These are phyloP conservation scores for Tauraco hartlaubi DNA, from an alignment of 2,797 vertebrate species.

Conservation along the genomic window DNA sequence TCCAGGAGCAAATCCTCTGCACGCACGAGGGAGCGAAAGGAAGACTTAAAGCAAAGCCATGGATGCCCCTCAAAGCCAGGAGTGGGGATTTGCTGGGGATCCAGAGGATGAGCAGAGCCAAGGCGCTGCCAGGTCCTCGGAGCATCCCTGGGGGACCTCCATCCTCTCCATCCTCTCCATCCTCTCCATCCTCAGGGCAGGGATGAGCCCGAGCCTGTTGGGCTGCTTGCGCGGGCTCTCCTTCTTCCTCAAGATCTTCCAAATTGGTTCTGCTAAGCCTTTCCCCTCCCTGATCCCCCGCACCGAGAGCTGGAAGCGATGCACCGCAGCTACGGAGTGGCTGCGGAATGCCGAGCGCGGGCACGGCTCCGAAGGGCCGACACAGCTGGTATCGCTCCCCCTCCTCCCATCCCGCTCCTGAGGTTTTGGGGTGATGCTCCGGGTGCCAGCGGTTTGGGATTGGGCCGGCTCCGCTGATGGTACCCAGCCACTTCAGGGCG, in stretches of 20 bases:
- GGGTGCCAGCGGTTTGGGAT: neutral
- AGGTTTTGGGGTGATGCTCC: neutral
- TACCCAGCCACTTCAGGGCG: rapidly evolving
- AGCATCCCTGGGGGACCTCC: neutral
- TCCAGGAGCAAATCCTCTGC: neutral
- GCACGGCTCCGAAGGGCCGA: neutral
- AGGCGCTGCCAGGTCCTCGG: rapidly evolving
- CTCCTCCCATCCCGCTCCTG: neutral
- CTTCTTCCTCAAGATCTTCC: neutral
- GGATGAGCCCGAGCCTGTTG: neutral
- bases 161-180: rapidly evolving
- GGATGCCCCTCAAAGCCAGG: neutral
- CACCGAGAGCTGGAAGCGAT: rapidly evolving
- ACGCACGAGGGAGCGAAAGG: neutral
- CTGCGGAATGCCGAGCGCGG: neutral
- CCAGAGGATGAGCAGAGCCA: neutral
- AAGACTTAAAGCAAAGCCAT: neutral
- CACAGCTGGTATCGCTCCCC: rapidly evolving
- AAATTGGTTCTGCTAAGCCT: neutral
- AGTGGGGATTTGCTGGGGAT: neutral
- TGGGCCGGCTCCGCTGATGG: neutral
- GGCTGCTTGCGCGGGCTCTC: neutral
- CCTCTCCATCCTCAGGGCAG: too few species aligned
- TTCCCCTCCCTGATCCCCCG: neutral
- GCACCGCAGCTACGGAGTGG: rapidly evolving